Percentiles rank a stretch among this genome's conserved stretches.
These are phyloP conservation scores for Pachliopta kotzebuea DNA, from an alignment of 2,888 invertebrate genomes.

Conservation along the genomic window DNA sequence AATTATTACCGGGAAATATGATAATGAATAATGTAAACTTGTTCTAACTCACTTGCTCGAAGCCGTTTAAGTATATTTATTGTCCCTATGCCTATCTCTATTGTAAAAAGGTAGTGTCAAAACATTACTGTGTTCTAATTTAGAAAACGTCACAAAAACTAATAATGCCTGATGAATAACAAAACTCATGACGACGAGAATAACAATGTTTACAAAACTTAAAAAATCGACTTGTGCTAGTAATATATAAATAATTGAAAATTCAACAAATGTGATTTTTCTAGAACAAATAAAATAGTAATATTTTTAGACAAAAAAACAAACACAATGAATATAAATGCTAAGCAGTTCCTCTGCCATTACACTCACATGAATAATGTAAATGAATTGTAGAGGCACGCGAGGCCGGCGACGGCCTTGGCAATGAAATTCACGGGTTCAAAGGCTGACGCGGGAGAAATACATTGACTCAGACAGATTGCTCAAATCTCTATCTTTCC, in stretches of 20 bases:
- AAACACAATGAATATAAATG: conserved; percentile 11
- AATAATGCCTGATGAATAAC: too few species aligned
- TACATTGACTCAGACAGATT: conserved; percentile 10
- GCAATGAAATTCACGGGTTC: conserved; percentile 49
- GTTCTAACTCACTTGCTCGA: too few species aligned
- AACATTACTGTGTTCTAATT: too few species aligned
- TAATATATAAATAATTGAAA: not conserved
- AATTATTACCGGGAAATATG: too few species aligned
- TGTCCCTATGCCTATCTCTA: too few species aligned
- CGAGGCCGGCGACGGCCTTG: conserved; percentile 44
- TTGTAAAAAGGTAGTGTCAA: too few species aligned
- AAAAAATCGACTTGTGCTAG: not conserved
- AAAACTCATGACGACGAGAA: too few species aligned
- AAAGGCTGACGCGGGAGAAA: conserved; percentile 45
- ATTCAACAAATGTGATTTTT: not conserved
- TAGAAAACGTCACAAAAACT: too few species aligned
- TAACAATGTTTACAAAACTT: too few species aligned
- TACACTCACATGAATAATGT: conserved; percentile 32
- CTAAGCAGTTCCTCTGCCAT: conserved; percentile 13
- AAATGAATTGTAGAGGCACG: conserved; percentile 33
- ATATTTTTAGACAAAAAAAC: conserved; percentile 5
- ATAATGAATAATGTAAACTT: too few species aligned
- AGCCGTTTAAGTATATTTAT: too few species aligned
- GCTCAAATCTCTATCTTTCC: too few species aligned
- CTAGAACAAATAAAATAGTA: conserved; percentile 1